Evolutionary conservation across 2,797 vertebrate genomes (phyloP).

Genomic region (Astyanax mexicanus): DNA sequence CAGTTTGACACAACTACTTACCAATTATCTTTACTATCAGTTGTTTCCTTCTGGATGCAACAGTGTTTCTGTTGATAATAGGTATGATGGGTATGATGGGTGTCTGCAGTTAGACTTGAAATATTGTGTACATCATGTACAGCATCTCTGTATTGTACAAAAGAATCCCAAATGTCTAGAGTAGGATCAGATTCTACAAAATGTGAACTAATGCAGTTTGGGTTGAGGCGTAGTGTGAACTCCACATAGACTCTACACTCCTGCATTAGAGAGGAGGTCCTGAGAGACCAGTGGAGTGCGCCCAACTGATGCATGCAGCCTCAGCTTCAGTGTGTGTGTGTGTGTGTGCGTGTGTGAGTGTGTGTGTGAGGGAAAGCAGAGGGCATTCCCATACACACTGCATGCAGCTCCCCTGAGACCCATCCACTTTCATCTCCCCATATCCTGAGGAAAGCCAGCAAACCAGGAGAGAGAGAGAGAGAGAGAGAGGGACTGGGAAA

Average conservation of each 20-base stretch:
- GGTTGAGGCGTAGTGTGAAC: constrained; percentile 29
- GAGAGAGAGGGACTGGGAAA: neutral
- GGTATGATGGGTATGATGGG: no score
- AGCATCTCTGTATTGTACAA: neutral
- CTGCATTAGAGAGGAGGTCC: neutral
- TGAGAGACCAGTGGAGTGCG: constrained; percentile 1
- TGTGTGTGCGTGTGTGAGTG: constrained; percentile 17
- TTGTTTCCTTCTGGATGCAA: no score
- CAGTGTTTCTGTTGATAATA: no score
- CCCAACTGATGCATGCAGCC: neutral
- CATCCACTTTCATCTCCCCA: constrained; percentile 74
- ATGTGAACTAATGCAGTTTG: constrained; percentile 16
- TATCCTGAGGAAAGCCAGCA: constrained; percentile 75
- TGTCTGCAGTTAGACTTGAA: no score
- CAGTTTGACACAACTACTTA: no score
- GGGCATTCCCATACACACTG: constrained; percentile 65
- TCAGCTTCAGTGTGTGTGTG: neutral
- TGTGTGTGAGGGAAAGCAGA: constrained; percentile 43
- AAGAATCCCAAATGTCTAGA: neutral
- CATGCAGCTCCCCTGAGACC: constrained; percentile 68
- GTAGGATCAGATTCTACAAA: neutral
- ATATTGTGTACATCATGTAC: no score
- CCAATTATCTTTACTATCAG: no score
- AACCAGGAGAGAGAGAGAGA: constrained; percentile 56
- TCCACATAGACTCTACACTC: constrained; percentile 21